Evolutionary conservation across 2,888 invertebrate species (phyloP).

Genomic region (Noctua comes): DNA sequence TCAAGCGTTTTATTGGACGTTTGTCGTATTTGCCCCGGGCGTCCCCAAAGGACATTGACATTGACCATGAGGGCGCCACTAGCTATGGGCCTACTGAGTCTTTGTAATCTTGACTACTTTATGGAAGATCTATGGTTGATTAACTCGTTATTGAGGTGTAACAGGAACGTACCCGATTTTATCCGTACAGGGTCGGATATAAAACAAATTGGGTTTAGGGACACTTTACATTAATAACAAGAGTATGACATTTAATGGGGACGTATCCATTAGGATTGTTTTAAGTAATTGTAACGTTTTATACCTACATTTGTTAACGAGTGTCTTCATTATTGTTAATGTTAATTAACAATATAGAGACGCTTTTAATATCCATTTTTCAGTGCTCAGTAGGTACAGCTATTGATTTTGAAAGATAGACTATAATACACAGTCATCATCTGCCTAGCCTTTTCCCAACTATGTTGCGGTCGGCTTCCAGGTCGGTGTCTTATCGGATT

Average conservation of each 20-base stretch:
- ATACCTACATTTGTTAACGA: conserved; percentile 1
- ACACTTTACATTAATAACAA: conserved; percentile 24
- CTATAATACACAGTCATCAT: background rate
- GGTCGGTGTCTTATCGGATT: too few species aligned
- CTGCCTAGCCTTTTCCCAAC: too few species aligned
- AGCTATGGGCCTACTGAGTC: background rate
- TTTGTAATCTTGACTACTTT: conserved; percentile 18
- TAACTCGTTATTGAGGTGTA: conserved; percentile 6
- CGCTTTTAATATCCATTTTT: background rate
- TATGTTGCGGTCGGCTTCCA: too few species aligned
- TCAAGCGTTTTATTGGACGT: conserved; percentile 1
- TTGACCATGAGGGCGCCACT: conserved; percentile 26
- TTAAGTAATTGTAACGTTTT: conserved; percentile 34
- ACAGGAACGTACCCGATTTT: conserved; percentile 9
- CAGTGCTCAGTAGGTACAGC: background rate
- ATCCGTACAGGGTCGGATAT: conserved; percentile 9
- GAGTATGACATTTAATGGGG: conserved; percentile 30
- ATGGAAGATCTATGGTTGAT: conserved; percentile 25
- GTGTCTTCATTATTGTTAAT: conserved; percentile 25
- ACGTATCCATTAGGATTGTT: conserved; percentile 38
- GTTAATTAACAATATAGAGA: conserved; percentile 8
- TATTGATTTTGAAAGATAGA: conserved; percentile 4
- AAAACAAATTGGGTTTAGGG: conserved; percentile 32
- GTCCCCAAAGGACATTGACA: conserved; percentile 31
- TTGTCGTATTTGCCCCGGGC: conserved; percentile 31